Evolutionary conservation across 2,888 invertebrate species (phyloP), one percentile per base, ranked within the genome.

Genomic region (Melanargia galathea): DNA sequence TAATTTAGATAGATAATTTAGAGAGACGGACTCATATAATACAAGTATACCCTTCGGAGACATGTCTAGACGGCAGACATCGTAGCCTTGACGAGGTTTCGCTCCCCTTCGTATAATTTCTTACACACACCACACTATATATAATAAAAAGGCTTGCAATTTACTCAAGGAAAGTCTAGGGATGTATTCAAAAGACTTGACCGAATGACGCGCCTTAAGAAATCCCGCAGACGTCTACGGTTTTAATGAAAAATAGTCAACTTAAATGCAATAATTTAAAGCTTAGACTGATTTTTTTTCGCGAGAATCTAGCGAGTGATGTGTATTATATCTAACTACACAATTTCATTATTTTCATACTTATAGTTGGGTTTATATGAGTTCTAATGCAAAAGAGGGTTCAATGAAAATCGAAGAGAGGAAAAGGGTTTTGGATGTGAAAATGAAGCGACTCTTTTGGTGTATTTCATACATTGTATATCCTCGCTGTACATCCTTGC

Each of bases 1-100:
- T 51, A 51, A 30, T 51, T 18, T 10, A 10, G 8, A 11, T 33
- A 51, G 20, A 30, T 30, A 30, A n/a, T n/a, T 26, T 24, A 24
- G 24, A n/a, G 24, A 48, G 7, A 48, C 20, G 35, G 35, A n/a
- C 11, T 3, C 18, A 43, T 60, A 66, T 69, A 65, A 66, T 64
- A 58, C 49, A 43, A 43, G 43, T 16, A 55, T 13, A 54, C 22
- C 43, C 61, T 62, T 54, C 30, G 51, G 43, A 67, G 63, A 61
- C 59, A 55, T 55, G 74, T 74, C 74, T 73, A 74, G 74, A 74
- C 73, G 54, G 46, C 24, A 43, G 55, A 55, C 57, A 57, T 30
- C 57, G 67, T 65, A 68, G 71, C 71, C 70, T 74, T 73, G 74
- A 68, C 69, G 71, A 65, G 70, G 71, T 70, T 73, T 73, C 71